A percentile compares a stretch with the other conserved stretches of the same genome.
These are phyloP conservation scores for Mastigias papua DNA, from an alignment of 30 jellyfish, hydroid and myxozoan genomes.

Conservation along the genomic window DNA sequence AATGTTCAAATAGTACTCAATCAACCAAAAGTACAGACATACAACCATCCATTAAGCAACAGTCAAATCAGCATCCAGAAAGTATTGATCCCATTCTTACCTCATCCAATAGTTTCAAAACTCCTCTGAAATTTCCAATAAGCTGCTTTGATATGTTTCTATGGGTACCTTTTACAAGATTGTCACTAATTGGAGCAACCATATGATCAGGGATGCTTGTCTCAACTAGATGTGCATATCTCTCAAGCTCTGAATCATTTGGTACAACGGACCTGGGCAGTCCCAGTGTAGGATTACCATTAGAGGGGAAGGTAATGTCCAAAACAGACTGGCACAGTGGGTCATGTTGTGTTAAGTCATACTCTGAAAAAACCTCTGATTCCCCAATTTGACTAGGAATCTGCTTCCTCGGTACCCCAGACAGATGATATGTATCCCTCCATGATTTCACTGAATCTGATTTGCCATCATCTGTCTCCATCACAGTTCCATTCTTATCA, in stretches of 20 bases:
- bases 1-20: no score
- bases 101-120: constrained; percentile 36
- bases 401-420: constrained; percentile 49
- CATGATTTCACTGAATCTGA: constrained; percentile 35
- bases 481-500: background rate
- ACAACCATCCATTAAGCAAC: no score
- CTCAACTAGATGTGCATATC: constrained; percentile 55
- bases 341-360: constrained; percentile 69
- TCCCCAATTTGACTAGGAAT: constrained; percentile 72
- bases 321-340: constrained; percentile 58
- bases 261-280: constrained; percentile 74
- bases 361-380: constrained; percentile 45
- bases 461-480: background rate
- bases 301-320: constrained; percentile 59
- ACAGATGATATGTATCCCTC: constrained; percentile 35
- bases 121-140: constrained; percentile 30
- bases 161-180: constrained; percentile 50
- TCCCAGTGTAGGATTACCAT: constrained; percentile 70
- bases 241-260: constrained; percentile 43
- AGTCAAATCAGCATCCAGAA: no score
- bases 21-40: no score
- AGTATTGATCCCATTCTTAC: no score
- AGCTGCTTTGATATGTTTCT: constrained; percentile 50
- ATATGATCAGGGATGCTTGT: constrained; percentile 52
- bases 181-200: constrained; percentile 61